Evolutionary conservation across 2,888 invertebrate genomes (phyloP), one percentile per base, ranked within the genome.

Genomic region (Cetonia aurata): DNA sequence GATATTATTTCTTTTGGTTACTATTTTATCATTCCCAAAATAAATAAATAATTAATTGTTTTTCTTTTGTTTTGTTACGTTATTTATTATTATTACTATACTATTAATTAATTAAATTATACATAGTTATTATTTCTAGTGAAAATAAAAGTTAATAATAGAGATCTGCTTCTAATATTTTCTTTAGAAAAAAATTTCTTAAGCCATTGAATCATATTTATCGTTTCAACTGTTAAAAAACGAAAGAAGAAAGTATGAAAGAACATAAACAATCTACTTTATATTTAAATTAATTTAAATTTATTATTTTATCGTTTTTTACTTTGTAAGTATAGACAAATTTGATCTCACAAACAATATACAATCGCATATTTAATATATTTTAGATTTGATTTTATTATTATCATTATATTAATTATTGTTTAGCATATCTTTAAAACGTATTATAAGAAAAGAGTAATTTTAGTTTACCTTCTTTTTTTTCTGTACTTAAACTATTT

Each of bases 21-120:
- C 37, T 46, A 65, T 65, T 65, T 15, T 37, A 65, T 65, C 62
- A 65, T 65, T 65, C 62, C 62, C 62, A 50, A n/a, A 60, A 19
- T 57, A 42, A 42, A 31, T 42, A 52, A 62, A 33, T 48, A 62
- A 52, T 8, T n/a, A 52, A 37, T 65, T 15, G 50, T 65, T 50
- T 65, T 65, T 25, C 25, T 25, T 65, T n/a, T 10, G 37, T 37
- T 65, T 65, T 65, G 62, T 65, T 65, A 46, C 8, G 33, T 65
- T 65, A 65, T 65, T 65, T 55, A 55, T 37, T 55, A 55, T 33
- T 55, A 55, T 33, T 55, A 13, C 31, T n/a, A n/a, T n/a, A n/a
- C n/a, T n/a, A n/a, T n/a, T n/a, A 13, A 9, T 25, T 25, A 25
- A 12, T 55, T 57, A 57, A 10, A 12, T 19, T 57, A 4, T 12